These are phyloP conservation scores for Harlomillsia oculata DNA, from an alignment of 1,140 invertebrate genomes.

Conservation along the genomic window DNA sequence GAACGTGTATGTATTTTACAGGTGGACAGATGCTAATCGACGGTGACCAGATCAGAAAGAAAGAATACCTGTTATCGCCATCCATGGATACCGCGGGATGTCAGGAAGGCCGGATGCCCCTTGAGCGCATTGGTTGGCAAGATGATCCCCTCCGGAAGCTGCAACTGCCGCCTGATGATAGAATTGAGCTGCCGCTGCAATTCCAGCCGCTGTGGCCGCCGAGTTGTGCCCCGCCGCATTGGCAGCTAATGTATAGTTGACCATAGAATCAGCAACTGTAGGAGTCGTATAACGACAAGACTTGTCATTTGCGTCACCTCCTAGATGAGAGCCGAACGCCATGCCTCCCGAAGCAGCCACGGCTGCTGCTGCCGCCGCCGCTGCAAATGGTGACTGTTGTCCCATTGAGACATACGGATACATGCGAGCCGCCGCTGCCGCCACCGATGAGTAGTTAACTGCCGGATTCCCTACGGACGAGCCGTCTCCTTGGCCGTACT, in stretches of 20 bases:
- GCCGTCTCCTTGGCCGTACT: slow-evolving; percentile 72
- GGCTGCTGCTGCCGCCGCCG: slow-evolving; percentile 49
- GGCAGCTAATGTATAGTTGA: slow-evolving; percentile 52
- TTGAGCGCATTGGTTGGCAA: slow-evolving; percentile 20
- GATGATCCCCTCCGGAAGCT: slow-evolving; percentile 45
- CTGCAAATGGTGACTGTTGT: slow-evolving; percentile 57
- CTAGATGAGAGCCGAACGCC: slow-evolving; percentile 50
- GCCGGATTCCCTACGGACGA: slow-evolving; percentile 23
- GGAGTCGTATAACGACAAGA: slow-evolving; percentile 64
- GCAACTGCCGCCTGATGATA: slow-evolving; percentile 65
- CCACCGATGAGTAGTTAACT: slow-evolving; percentile 25
- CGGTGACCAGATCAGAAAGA: neutral
- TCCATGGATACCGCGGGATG: slow-evolving; percentile 90
- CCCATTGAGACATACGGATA: slow-evolving; percentile 59
- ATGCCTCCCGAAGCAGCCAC: slow-evolving; percentile 37
- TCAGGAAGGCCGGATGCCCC: slow-evolving; percentile 36
- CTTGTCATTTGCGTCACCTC: slow-evolving; percentile 49
- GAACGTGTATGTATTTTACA: too few relatives aligned
- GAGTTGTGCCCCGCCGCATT: slow-evolving; percentile 43
- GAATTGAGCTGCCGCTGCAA: slow-evolving; percentile 65
- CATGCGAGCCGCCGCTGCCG: slow-evolving; percentile 47
- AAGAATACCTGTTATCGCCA: slow-evolving; percentile 80
- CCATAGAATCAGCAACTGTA: slow-evolving; percentile 62
- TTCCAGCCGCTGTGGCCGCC: slow-evolving; percentile 62
- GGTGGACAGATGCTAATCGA: too few relatives aligned